Conservation (phyloP, 64 coral and sea anemone species). For the Stylophora pistillata region DNA sequence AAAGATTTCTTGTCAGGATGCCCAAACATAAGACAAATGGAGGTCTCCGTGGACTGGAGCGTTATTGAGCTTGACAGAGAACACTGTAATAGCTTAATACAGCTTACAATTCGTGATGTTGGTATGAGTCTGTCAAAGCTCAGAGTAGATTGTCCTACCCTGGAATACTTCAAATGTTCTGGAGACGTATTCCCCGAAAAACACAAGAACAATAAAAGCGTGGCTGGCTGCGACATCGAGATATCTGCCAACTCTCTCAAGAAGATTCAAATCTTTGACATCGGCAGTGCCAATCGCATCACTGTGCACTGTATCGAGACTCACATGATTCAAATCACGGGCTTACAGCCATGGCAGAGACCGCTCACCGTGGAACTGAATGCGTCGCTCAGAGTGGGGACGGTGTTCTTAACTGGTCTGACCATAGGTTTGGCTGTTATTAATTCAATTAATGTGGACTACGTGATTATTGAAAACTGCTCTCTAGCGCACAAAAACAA, state of each 20-base stretch:
- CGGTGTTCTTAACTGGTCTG: constrained; percentile 3
- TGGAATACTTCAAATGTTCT: constrained; percentile 51
- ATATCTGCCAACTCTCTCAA: constrained; percentile 3
- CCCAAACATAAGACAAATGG: constrained; percentile 23
- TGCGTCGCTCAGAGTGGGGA: not conserved
- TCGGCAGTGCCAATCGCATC: not conserved
- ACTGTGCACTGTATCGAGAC: constrained; percentile 18
- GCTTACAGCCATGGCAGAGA: not conserved
- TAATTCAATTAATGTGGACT: not conserved
- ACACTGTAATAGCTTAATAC: constrained; percentile 15
- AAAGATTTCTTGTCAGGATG: constrained; percentile 26
- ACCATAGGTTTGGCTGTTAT: not conserved
- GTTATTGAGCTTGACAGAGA: constrained; percentile 24
- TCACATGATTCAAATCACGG: constrained; percentile 24
- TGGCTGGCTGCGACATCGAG: constrained; percentile 8
- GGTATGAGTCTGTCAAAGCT: constrained; percentile 19
- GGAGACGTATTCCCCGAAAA: constrained; percentile 8
- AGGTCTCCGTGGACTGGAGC: constrained; percentile 22
- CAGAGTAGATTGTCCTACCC: constrained; percentile 47
- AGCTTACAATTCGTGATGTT: constrained; percentile 38
- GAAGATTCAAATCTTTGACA: constrained; percentile 41
- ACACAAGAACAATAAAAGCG: not conserved
- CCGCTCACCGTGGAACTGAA: constrained; percentile 9
- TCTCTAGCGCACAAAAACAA: constrained; percentile 1
- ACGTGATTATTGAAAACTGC: constrained; percentile 42